These are phyloP conservation scores for Coecobrya sp. DNA, from an alignment of 2,888 invertebrate genomes.

Conservation along the genomic window DNA sequence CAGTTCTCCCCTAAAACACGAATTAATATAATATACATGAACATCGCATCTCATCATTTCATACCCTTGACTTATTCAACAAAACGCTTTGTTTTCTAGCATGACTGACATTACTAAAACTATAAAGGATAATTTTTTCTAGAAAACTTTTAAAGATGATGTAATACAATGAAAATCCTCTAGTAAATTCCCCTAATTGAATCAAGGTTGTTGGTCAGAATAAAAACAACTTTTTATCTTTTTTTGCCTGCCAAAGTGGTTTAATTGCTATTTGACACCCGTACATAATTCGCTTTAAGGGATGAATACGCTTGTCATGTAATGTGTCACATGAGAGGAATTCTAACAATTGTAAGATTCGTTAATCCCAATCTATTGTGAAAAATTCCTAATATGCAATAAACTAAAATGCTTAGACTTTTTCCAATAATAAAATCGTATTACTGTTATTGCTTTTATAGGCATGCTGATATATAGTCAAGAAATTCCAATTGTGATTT, in stretches of 20 bases:
- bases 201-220: constrained; percentile 48
- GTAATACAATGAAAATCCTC: constrained; percentile 6
- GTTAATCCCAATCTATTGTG: no score
- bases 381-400: no score
- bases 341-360: neutral
- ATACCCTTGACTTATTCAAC: neutral
- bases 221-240: constrained; percentile 33
- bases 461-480: no score
- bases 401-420: no score
- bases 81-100: neutral
- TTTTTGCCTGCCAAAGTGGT: constrained; percentile 10
- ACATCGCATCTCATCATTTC: no score
- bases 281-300: neutral
- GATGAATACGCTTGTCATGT: constrained; percentile 17
- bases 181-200: constrained; percentile 44
- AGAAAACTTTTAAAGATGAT: constrained; percentile 4
- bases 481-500: no score
- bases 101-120: neutral
- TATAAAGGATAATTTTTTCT: neutral
- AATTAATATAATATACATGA: neutral
- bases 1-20: neutral
- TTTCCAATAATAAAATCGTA: no score
- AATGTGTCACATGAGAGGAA: neutral
- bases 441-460: no score
- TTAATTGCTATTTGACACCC: constrained; percentile 61